Conservation (phyloP, 1,140 invertebrate genomes). For the Planococcus citri region DNA sequence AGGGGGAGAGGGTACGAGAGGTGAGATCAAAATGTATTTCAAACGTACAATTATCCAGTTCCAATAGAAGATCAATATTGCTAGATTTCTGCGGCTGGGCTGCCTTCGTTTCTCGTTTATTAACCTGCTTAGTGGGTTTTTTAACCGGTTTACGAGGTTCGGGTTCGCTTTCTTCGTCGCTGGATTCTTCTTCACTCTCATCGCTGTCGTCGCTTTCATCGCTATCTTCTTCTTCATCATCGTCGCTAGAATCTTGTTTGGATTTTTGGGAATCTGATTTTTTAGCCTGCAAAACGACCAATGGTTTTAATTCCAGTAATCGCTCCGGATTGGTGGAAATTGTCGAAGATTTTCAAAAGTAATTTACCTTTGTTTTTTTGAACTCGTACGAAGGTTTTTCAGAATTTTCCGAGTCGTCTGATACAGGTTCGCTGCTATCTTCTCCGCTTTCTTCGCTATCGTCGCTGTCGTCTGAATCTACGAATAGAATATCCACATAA, state of each 20-base stretch:
- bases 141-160: neutral
- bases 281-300: too few species aligned
- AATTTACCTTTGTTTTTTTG: neutral
- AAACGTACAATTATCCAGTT: slow-evolving; percentile 1
- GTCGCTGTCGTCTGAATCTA: neutral
- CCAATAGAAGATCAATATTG: slow-evolving; percentile 9
- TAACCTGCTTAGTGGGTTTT: neutral
- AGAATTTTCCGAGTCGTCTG: neutral
- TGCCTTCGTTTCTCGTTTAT: neutral
- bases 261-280: neutral
- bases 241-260: neutral
- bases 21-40: too few species aligned
- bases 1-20: too few species aligned
- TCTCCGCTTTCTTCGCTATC: neutral
- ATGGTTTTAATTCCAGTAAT: too few species aligned
- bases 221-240: neutral
- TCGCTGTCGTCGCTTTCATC: neutral
- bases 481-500: too few species aligned
- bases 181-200: neutral
- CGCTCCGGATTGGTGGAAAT: too few species aligned
- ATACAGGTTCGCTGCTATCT: neutral
- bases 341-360: too few species aligned
- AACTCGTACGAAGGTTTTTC: neutral
- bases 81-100: neutral
- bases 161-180: neutral